These are phyloP conservation scores for Lasioglossum oenotherae DNA, from an alignment of 2,888 invertebrate species.

Conservation along the genomic window DNA sequence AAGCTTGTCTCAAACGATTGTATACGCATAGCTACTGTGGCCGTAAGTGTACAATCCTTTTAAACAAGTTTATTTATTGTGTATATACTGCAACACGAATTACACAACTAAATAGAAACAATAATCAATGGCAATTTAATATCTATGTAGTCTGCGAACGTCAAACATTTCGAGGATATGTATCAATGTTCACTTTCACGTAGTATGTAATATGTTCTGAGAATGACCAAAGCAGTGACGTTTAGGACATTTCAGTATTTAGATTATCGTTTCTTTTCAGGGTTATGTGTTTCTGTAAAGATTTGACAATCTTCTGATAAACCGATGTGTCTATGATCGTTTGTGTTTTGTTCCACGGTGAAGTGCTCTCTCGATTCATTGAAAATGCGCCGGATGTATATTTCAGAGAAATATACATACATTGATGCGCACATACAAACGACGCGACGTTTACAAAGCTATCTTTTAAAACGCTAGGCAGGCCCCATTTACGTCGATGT, in stretches of 20 bases:
- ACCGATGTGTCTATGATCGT: not conserved
- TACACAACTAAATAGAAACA: not conserved
- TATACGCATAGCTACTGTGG: not conserved
- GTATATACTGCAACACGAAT: not conserved
- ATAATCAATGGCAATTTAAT: not conserved
- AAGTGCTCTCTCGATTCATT: slow-evolving; percentile 18
- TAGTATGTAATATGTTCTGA: not conserved
- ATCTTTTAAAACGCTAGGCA: slow-evolving; percentile 21
- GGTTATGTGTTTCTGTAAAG: not conserved
- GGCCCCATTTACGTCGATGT: slow-evolving; percentile 36
- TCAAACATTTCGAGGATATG: not conserved
- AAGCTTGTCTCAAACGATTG: not conserved
- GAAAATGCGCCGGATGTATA: slow-evolving; percentile 12
- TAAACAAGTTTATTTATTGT: not conserved
- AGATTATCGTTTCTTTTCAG: not conserved
- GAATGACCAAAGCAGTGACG: not conserved
- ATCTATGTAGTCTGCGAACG: not conserved
- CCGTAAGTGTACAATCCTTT: not conserved
- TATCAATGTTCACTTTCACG: not conserved
- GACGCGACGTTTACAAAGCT: slow-evolving; percentile 31
- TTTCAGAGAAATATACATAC: slow-evolving; percentile 36
- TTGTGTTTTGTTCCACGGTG: slow-evolving; percentile 13
- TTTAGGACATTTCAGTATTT: not conserved
- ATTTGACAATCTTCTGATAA: not conserved
- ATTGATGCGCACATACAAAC: slow-evolving; percentile 31